Conservation (phyloP, 2,797 vertebrate species). For the Dendrocincla tyrannina region DNA sequence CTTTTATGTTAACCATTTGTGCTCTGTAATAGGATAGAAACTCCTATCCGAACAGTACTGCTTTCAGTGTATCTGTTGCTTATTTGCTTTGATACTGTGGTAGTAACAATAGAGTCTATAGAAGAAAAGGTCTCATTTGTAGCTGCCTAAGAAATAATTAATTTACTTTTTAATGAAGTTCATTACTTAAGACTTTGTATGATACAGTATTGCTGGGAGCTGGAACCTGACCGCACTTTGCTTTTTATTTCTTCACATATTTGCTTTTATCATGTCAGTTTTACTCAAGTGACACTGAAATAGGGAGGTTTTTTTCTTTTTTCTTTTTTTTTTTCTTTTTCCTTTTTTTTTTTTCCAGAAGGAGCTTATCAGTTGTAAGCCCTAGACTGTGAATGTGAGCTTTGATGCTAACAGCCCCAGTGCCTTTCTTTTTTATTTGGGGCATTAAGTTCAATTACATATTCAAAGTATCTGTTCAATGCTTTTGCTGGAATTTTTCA, state of each 20-base stretch:
- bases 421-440: constrained; percentile 60
- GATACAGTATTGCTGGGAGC: constrained; percentile 39
- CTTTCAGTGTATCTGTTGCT: not conserved
- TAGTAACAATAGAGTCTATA: not conserved
- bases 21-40: not conserved
- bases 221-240: constrained; percentile 56
- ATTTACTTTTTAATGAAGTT: constrained; percentile 60
- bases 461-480: constrained; percentile 49
- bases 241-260: constrained; percentile 61
- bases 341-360: not conserved
- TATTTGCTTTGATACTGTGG: not conserved
- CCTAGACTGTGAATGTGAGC: not conserved
- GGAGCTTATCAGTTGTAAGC: constrained; percentile 44
- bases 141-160: constrained; percentile 39
- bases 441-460: constrained; percentile 60
- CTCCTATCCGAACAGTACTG: not conserved
- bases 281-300: constrained; percentile 57
- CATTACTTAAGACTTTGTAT: constrained; percentile 41
- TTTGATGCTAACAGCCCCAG: constrained; percentile 61
- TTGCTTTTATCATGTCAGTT: constrained; percentile 65
- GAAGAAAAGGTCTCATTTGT: not conserved
- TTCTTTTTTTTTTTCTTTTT: not conserved
- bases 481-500: constrained; percentile 37
- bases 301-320: constrained; percentile 18
- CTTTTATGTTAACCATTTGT: not conserved